Percentiles rank a stretch among this genome's conserved stretches.
phyloP scores from a whole-genome alignment of 2,888 invertebrate species.

The Cataglyphis cursor region DNA sequence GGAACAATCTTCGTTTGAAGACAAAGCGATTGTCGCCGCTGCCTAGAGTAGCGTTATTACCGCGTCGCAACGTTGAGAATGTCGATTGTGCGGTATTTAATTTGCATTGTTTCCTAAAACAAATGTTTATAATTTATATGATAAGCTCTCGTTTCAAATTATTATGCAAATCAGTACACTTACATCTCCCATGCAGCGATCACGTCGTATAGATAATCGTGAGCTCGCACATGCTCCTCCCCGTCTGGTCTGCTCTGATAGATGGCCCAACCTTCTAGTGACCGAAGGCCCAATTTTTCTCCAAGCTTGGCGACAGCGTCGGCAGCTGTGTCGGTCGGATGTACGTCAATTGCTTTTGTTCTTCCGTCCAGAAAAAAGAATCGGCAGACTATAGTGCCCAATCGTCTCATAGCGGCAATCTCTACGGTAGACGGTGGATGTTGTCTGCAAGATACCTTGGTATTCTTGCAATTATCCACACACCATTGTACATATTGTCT shows the following conservation, averaged over 20 bases:
- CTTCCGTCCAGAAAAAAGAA: constrained; percentile 98
- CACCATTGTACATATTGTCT: constrained; percentile 97
- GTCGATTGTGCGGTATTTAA: constrained; percentile 87
- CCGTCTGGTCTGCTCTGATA: constrained; percentile 95
- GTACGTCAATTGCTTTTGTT: constrained; percentile 97
- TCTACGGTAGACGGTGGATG: constrained; percentile 97
- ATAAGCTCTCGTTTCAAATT: not conserved
- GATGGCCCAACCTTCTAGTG: constrained; percentile 97
- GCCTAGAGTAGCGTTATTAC: constrained; percentile 90
- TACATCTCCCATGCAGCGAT: constrained; percentile 98
- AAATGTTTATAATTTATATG: constrained; percentile 7
- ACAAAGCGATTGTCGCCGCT: constrained; percentile 97
- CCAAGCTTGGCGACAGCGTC: constrained; percentile 96
- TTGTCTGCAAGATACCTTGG: constrained; percentile 93
- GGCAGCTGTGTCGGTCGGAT: constrained; percentile 97
- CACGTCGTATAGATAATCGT: constrained; percentile 97
- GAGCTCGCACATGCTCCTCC: constrained; percentile 96
- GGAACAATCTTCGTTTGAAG: constrained; percentile 96
- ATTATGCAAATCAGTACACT: constrained; percentile 84
- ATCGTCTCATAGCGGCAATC: constrained; percentile 96
- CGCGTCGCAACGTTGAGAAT: constrained; percentile 88
- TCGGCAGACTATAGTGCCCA: constrained; percentile 96
- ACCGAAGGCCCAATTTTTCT: constrained; percentile 94
- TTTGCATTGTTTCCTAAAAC: constrained; percentile 88
- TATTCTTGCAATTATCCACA: constrained; percentile 96